Base-by-base conservation (phyloP, 2,797 vertebrate genomes). In the Enoplosus armatus region DNA sequence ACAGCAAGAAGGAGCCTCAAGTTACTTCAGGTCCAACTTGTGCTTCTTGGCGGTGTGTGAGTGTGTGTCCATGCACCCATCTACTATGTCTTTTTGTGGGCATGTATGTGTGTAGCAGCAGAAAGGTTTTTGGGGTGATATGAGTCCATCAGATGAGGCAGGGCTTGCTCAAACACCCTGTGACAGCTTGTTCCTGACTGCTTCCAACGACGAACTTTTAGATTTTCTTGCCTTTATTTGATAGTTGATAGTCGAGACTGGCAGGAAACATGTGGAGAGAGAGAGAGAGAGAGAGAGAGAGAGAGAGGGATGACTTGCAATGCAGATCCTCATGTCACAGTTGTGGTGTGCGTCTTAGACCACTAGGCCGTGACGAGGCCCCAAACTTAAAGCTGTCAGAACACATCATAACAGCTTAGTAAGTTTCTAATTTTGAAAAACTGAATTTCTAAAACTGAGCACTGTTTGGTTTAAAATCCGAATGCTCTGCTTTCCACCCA, bases 11-110 rank as follows among this genome's bases (percentile, higher is more conserved):
- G 62, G 31, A 12, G 55, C 11, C 64, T 87, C 74, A 62, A 27
- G 72, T 84, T 85, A 75, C 88, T 63, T 59, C 70, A 77, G 61
- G 82, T 89, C 80, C 7, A 43, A 3, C 56, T 59, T 62, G 82
- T 48, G 8, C 55, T 27, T 11, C 22, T 29, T 58, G 45, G 26
- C 8, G 0, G 29, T 66, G 54, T 67, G 33, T 69, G 45, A 26
- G n/a, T 45, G 37, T 67, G 35, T 60, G 20, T 50, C n/a, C 67
- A 59, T 61, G 9, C 5, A 24, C 35, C 33, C 33, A 35, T 56
- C 20, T 43, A 7, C 18, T 31, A 37, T 33, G 41, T 51, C 0
- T 59, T 66, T 47, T 6, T n/a, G 6, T 51, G 6, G 56, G 8
- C 4, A 8, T 20, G 6, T 54, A 20, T 29, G 26, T 41, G 43